These are phyloP conservation scores for Coluber constrictor DNA, from an alignment of 2,797 vertebrate species.

Conservation along the genomic window DNA sequence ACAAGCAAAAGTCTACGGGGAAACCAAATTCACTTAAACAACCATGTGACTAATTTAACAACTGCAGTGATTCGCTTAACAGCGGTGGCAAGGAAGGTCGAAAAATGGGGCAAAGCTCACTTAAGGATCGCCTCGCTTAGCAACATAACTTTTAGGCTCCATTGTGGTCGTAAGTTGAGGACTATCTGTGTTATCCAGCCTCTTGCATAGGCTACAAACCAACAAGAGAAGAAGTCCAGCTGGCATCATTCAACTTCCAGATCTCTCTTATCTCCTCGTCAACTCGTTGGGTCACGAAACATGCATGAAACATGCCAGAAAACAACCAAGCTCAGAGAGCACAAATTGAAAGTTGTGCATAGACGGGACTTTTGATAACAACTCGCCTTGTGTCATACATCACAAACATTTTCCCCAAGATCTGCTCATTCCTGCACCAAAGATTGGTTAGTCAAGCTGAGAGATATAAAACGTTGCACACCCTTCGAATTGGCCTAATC, in stretches of 20 bases:
- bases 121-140: background rate
- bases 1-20: no score
- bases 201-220: background rate
- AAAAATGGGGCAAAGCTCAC: background rate
- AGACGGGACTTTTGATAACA: background rate
- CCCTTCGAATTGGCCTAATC: background rate
- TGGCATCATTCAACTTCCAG: background rate
- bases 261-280: background rate
- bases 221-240: background rate
- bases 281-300: background rate
- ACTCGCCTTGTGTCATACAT: background rate
- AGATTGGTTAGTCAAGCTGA: background rate
- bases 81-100: background rate
- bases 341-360: background rate
- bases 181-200: no score
- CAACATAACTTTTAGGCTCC: background rate
- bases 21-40: no score
- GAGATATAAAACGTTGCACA: background rate
- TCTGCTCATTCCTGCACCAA: background rate
- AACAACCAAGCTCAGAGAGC: background rate
- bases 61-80: background rate
- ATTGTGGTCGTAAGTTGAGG: background rate
- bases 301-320: background rate
- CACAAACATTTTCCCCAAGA: background rate
- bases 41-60: no score